Evolutionary conservation across 2,113 vertebrate genomes (phyloP).

Genomic region (Zosterops borbonicus): DNA sequence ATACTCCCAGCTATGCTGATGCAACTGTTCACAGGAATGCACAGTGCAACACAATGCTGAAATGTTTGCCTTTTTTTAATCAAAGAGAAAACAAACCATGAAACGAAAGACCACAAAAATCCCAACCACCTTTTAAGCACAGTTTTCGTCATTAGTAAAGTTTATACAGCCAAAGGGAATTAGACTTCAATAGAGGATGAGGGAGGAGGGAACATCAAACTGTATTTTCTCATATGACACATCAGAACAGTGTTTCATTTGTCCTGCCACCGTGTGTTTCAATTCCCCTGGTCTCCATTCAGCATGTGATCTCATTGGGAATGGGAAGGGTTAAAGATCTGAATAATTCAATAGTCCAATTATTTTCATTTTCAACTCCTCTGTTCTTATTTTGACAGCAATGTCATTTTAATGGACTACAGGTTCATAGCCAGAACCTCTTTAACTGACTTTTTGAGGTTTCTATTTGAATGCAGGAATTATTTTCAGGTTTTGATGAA

Average conservation of each 20-base stretch:
- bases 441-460: not conserved
- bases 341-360: not conserved
- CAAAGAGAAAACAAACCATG: not conserved
- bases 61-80: not conserved
- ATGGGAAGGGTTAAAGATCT: not conserved
- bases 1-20: slow-evolving; percentile 19
- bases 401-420: not conserved
- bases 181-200: not conserved
- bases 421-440: not conserved
- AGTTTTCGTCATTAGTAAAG: not conserved
- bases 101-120: not conserved
- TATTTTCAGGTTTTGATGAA: not conserved
- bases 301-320: not conserved
- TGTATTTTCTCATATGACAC: not conserved
- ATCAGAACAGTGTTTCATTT: not conserved
- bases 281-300: not conserved
- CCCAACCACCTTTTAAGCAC: not conserved
- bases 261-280: not conserved
- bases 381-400: not conserved
- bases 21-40: slow-evolving; percentile 6
- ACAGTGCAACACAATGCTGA: not conserved
- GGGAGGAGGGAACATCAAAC: not conserved
- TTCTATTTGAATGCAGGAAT: not conserved
- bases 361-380: not conserved
- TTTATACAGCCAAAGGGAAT: not conserved